These are phyloP conservation scores for Xylocopa sonorina DNA, from an alignment of 1,140 invertebrate genomes.

Conservation along the genomic window DNA sequence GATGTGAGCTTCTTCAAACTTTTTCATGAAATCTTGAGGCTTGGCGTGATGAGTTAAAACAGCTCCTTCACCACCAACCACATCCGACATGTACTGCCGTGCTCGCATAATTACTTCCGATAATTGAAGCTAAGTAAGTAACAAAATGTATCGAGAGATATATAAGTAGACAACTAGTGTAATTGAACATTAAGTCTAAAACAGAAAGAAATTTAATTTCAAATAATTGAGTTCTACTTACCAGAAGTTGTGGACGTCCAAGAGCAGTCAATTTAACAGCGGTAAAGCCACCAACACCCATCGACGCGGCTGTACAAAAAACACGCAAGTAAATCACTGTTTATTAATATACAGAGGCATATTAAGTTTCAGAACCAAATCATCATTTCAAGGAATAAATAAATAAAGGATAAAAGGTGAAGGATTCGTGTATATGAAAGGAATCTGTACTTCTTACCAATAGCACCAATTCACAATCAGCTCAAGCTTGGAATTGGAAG, in stretches of 20 bases:
- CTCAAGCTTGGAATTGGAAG: slow-evolving; percentile 30
- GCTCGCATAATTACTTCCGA: slow-evolving; percentile 98
- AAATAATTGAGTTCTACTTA: slow-evolving; percentile 74
- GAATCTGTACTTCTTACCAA: slow-evolving; percentile 57
- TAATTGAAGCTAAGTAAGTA: slow-evolving; percentile 92
- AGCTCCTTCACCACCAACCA: slow-evolving; percentile 91
- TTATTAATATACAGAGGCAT: too few relatives aligned
- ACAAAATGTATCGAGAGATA: slow-evolving; percentile 57
- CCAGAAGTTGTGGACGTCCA: slow-evolving; percentile 97
- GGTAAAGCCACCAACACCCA: slow-evolving; percentile 97
- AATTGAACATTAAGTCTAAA: too few relatives aligned
- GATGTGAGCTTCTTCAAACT: slow-evolving; percentile 89
- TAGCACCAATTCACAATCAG: slow-evolving; percentile 42
- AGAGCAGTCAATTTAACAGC: slow-evolving; percentile 99
- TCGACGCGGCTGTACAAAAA: slow-evolving; percentile 90
- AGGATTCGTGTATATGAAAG: too few relatives aligned
- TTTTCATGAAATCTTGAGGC: slow-evolving; percentile 93
- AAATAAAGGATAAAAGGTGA: not conserved
- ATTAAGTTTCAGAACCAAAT: too few relatives aligned
- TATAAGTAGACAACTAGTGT: too few relatives aligned
- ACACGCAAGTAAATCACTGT: slow-evolving; percentile 26
- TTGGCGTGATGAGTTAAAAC: slow-evolving; percentile 92
- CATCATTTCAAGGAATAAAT: too few relatives aligned
- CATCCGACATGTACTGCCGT: slow-evolving; percentile 94
- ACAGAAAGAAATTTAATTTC: not conserved